phyloP scores from a whole-genome alignment of 2,113 vertebrate species.

The Grantiella picta region DNA sequence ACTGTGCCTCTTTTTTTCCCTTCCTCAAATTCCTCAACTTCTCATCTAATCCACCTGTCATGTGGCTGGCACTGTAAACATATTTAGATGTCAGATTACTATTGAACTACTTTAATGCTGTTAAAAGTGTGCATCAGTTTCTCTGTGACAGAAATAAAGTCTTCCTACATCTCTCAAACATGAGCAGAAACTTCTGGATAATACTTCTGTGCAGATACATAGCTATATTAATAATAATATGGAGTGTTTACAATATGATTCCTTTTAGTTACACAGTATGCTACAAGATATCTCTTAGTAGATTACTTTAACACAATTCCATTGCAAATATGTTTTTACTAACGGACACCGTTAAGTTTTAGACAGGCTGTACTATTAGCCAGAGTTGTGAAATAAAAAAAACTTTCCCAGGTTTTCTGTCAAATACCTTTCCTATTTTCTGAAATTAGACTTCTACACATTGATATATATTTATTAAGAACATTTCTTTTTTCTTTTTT shows the following conservation, averaged over 20 bases:
- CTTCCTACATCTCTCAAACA: not conserved
- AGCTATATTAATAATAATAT: not conserved
- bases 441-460: conserved; percentile 58
- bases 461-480: conserved; percentile 65
- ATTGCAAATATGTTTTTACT: not conserved
- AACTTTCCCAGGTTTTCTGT: conserved; percentile 32
- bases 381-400: not conserved
- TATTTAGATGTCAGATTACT: conserved; percentile 10
- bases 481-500: conserved; percentile 56
- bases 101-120: not conserved
- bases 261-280: not conserved
- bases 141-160: not conserved
- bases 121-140: not conserved
- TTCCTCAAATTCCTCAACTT: not conserved
- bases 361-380: not conserved
- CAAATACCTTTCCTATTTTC: conserved; percentile 20
- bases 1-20: not conserved
- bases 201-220: not conserved
- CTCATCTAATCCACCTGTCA: not conserved
- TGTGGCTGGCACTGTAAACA: not conserved
- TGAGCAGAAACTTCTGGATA: not conserved
- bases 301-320: not conserved
- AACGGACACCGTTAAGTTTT: not conserved
- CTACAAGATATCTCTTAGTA: not conserved
- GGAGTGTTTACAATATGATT: fast-evolving